These are phyloP conservation scores for Lanius collurio DNA, from an alignment of 2,113 vertebrate genomes.

Conservation along the genomic window DNA sequence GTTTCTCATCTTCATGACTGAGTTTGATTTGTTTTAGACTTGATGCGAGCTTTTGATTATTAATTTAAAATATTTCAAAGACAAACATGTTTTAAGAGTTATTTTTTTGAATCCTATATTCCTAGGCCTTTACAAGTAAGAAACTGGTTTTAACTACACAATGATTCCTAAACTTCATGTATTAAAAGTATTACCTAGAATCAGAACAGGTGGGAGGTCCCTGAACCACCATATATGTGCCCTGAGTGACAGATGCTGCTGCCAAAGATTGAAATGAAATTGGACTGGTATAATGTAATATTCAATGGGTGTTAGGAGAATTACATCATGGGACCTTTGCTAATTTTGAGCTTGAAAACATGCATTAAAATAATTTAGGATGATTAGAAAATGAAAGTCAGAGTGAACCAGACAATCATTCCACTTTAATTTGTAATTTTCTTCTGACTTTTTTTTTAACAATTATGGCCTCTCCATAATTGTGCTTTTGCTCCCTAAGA, in stretches of 20 bases:
- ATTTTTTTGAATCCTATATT: slow-evolving; percentile 26
- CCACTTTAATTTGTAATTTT: slow-evolving; percentile 60
- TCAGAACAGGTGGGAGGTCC: slow-evolving; percentile 6
- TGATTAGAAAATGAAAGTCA: slow-evolving; percentile 68
- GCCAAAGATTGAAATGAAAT: slow-evolving; percentile 12
- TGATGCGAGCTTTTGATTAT: slow-evolving; percentile 64
- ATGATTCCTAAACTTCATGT: background rate
- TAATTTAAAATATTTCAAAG: slow-evolving; percentile 66
- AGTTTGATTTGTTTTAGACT: slow-evolving; percentile 57
- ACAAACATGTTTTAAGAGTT: slow-evolving; percentile 50
- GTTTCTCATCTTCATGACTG: slow-evolving; percentile 38
- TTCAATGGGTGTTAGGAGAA: slow-evolving; percentile 34
- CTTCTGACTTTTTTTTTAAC: slow-evolving; percentile 37
- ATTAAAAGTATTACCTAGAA: background rate
- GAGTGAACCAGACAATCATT: slow-evolving; percentile 35
- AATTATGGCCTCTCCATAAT: slow-evolving; percentile 18
- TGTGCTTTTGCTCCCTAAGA: slow-evolving; percentile 16
- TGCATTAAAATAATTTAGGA: slow-evolving; percentile 70
- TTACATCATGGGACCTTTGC: slow-evolving; percentile 46
- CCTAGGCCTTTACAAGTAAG: slow-evolving; percentile 14
- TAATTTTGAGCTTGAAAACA: slow-evolving; percentile 70
- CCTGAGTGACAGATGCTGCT: background rate
- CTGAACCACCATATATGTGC: background rate
- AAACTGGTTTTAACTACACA: slow-evolving; percentile 11
- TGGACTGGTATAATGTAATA: slow-evolving; percentile 14